These are phyloP conservation scores for Campoletis raptor DNA, from an alignment of 2,888 invertebrate species.

Conservation along the genomic window DNA sequence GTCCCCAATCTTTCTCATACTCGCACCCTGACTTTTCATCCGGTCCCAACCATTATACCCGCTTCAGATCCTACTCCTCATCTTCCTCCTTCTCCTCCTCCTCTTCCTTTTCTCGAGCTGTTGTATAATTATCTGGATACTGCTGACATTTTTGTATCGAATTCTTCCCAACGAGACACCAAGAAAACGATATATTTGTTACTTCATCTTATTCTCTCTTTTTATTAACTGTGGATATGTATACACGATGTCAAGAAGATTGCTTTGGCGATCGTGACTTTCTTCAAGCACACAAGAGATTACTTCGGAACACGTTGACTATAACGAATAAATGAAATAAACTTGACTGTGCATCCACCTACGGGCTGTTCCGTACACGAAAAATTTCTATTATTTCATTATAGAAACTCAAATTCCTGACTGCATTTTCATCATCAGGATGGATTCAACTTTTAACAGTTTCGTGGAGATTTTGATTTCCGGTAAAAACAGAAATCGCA, in stretches of 20 bases:
- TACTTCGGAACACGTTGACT: neutral
- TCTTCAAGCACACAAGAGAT: neutral
- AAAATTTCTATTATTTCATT: neutral
- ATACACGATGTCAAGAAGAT: slow-evolving; percentile 46
- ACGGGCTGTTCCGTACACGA: neutral
- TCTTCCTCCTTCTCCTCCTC: slow-evolving; percentile 26
- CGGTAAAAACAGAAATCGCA: no score
- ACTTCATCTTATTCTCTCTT: neutral
- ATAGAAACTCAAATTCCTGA: neutral
- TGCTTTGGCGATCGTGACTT: slow-evolving; percentile 61
- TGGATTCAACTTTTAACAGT: no score
- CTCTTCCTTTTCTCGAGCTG: slow-evolving; percentile 69
- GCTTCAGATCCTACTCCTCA: slow-evolving; percentile 45
- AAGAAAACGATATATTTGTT: slow-evolving; percentile 41
- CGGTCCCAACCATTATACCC: slow-evolving; percentile 23
- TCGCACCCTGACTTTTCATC: slow-evolving; percentile 81
- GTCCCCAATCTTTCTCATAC: slow-evolving; percentile 79
- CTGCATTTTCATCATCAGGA: no score
- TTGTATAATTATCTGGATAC: slow-evolving; percentile 83
- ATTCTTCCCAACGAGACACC: slow-evolving; percentile 73
- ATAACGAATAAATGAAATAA: slow-evolving; percentile 38
- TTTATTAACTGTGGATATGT: neutral
- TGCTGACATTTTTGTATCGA: slow-evolving; percentile 80
- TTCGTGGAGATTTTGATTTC: no score
- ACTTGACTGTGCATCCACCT: neutral